These are phyloP conservation scores for Megalopta genalis DNA, from an alignment of 1,140 invertebrate genomes.

Conservation along the genomic window DNA sequence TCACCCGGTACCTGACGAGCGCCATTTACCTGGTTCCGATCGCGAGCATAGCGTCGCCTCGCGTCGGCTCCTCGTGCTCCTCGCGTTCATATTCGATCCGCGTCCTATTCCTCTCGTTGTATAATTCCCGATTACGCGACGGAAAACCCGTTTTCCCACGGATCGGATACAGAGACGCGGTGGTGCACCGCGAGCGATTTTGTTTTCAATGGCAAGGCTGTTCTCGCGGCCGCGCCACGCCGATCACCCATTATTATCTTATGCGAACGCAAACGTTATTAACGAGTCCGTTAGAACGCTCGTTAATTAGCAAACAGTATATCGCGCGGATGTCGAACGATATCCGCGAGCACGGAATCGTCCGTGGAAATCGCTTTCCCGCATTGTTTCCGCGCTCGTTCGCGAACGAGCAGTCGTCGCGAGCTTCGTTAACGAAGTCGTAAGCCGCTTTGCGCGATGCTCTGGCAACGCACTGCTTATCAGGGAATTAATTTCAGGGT, in stretches of 20 bases:
- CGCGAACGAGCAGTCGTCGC: no score
- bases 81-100: not conserved
- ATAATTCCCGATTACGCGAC: constrained; percentile 24
- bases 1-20: constrained; percentile 15
- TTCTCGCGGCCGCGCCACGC: constrained; percentile 9
- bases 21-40: constrained; percentile 49
- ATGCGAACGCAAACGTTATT: constrained; percentile 45
- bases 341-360: not conserved
- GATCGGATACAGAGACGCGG: not conserved
- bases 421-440: no score
- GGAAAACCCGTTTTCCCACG: constrained; percentile 20
- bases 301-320: constrained; percentile 38
- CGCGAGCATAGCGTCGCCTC: constrained; percentile 12
- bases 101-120: constrained; percentile 7
- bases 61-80: no score
- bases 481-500: no score
- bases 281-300: constrained; percentile 44
- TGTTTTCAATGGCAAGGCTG: constrained; percentile 51
- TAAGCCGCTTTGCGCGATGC: no score
- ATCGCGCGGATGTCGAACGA: not conserved
- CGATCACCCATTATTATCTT: not conserved
- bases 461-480: no score
- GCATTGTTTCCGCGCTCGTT: not conserved
- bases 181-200: constrained; percentile 21
- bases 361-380: not conserved